Conservation (phyloP, 64 coral and sea anemone species). For the Montipora cactus region DNA sequence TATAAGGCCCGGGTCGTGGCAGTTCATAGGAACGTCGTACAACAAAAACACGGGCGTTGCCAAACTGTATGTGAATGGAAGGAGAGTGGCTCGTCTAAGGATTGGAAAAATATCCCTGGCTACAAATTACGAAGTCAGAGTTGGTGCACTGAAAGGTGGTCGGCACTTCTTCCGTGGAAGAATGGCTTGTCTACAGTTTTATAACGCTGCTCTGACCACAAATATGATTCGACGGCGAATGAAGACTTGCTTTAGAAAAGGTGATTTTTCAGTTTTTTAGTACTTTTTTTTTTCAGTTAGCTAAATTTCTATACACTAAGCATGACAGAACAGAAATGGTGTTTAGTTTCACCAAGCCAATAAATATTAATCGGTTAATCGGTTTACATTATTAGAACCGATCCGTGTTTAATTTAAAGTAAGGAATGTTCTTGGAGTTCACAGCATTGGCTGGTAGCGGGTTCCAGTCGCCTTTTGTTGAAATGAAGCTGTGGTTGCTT, state of each 20-base stretch:
- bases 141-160: conserved; percentile 28
- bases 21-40: conserved; percentile 70
- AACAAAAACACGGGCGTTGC: conserved; percentile 55
- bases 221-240: conserved; percentile 57
- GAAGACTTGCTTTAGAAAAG: conserved; percentile 69
- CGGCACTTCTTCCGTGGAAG: conserved; percentile 60
- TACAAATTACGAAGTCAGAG: conserved; percentile 49
- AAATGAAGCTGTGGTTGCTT: background rate
- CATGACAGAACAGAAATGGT: no score
- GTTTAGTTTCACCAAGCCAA: no score
- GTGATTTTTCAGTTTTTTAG: background rate
- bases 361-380: no score
- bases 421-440: no score
- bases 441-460: no score
- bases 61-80: conserved; percentile 62
- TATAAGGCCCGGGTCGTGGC: conserved; percentile 65
- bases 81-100: conserved; percentile 23
- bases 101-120: conserved; percentile 59
- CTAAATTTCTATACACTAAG: no score
- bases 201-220: conserved; percentile 31
- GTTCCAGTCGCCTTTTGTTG: background rate
- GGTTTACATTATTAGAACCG: no score
- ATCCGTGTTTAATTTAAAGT: no score
- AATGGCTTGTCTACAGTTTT: conserved; percentile 66
- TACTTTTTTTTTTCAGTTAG: no score